These are phyloP conservation scores for Zaprionus ghesquierei DNA, from an alignment of 1,140 invertebrate species.

Conservation along the genomic window DNA sequence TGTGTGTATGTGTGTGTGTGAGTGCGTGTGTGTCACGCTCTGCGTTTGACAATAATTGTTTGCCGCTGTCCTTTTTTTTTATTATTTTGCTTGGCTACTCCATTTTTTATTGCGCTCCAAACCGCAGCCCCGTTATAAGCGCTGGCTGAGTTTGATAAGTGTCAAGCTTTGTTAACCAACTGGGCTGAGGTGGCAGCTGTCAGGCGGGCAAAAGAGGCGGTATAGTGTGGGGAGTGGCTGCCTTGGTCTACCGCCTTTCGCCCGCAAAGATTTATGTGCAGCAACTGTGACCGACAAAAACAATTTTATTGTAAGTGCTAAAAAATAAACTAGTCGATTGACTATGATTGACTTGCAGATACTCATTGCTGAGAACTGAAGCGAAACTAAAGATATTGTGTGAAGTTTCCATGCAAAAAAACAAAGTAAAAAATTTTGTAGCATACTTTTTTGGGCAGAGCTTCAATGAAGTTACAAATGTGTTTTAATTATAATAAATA, in stretches of 20 bases:
- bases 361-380: not conserved
- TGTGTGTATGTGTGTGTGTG: not conserved
- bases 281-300: slow-evolving; percentile 36
- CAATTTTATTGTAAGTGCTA: slow-evolving; percentile 45
- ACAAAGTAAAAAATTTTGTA: too few species aligned
- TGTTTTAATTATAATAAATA: not conserved
- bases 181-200: slow-evolving; percentile 18
- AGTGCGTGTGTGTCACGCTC: slow-evolving; percentile 16
- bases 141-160: slow-evolving; percentile 45
- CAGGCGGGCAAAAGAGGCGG: not conserved
- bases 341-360: not conserved
- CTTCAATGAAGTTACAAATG: not conserved
- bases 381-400: too few species aligned
- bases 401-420: too few species aligned
- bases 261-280: slow-evolving; percentile 66
- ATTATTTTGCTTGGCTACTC: slow-evolving; percentile 47
- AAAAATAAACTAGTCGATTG: not conserved
- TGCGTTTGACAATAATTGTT: slow-evolving; percentile 76
- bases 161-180: slow-evolving; percentile 51
- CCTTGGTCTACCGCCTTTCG: not conserved
- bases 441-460: not conserved
- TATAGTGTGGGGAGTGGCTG: not conserved
- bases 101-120: slow-evolving; percentile 45
- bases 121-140: slow-evolving; percentile 45
- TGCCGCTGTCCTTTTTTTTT: slow-evolving; percentile 50